Percentiles rank a stretch among this genome's conserved stretches.
These are phyloP conservation scores for Agrenia bidenticulata DNA, from an alignment of 2,888 invertebrate species.

Conservation along the genomic window DNA sequence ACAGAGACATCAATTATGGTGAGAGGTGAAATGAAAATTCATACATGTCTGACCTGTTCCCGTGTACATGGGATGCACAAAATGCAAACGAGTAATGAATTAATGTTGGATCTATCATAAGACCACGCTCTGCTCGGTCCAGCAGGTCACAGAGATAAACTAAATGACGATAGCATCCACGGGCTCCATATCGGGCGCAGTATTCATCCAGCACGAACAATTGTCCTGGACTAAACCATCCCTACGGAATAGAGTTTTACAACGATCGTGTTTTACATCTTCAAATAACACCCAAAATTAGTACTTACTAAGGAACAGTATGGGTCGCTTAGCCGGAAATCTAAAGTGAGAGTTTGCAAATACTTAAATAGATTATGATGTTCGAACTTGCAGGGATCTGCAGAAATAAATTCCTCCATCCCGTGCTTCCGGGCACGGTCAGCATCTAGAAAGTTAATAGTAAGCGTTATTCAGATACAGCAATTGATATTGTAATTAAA, in stretches of 20 bases:
- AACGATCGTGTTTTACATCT: not conserved
- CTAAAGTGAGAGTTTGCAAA: conserved; percentile 88
- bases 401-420: conserved; percentile 98
- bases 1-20: conserved; percentile 33
- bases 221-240: conserved; percentile 99
- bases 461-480: not conserved
- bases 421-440: conserved; percentile 97
- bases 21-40: conserved; percentile 46
- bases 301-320: conserved; percentile 88
- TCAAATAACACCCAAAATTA: not conserved
- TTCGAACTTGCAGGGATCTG: conserved; percentile 97
- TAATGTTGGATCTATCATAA: conserved; percentile 96
- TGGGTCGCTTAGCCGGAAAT: conserved; percentile 95
- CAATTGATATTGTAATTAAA: conserved; percentile 1
- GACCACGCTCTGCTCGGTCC: conserved; percentile 88
- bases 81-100: conserved; percentile 99
- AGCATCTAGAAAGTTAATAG: no score
- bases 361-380: conserved; percentile 90
- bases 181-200: conserved; percentile 94
- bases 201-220: conserved; percentile 98
- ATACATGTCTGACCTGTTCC: conserved; percentile 77
- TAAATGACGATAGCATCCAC: conserved; percentile 94
- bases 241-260: conserved; percentile 64
- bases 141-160: conserved; percentile 93
- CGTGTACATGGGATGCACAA: conserved; percentile 98